Conservation (phyloP, 2,113 vertebrate genomes). For the Cyprinodon tularosa region DNA sequence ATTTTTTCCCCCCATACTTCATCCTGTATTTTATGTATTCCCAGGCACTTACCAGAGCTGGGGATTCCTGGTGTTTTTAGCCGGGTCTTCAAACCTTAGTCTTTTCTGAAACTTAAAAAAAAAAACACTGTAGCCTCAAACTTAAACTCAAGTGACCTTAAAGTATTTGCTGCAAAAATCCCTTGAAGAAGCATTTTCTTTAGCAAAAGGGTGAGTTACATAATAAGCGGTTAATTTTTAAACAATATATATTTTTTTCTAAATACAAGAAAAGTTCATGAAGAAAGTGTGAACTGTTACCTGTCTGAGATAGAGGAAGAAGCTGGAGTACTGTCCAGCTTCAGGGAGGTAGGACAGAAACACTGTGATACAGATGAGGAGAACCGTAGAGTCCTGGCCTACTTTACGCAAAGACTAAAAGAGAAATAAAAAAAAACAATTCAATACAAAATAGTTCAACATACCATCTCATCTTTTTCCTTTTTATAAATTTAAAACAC, state of each 20-base stretch:
- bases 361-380: constrained; percentile 93
- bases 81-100: background rate
- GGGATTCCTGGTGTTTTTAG: background rate
- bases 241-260: background rate
- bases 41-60: too few relatives aligned
- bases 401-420: constrained; percentile 88
- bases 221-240: background rate
- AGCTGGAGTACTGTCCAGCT: constrained; percentile 93
- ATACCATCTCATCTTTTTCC: too few relatives aligned
- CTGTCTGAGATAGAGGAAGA: constrained; percentile 93
- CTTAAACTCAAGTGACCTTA: background rate
- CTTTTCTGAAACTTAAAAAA: background rate
- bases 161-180: background rate
- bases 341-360: constrained; percentile 94
- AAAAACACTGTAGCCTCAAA: background rate
- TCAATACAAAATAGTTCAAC: background rate
- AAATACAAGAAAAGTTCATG: background rate
- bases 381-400: constrained; percentile 92
- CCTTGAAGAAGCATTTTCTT: background rate
- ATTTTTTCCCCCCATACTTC: too few relatives aligned
- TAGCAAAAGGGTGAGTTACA: background rate
- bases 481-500: too few relatives aligned
- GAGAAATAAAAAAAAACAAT: background rate
- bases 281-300: constrained; percentile 57
- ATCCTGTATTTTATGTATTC: too few relatives aligned